phyloP scores from a whole-genome alignment of 2,888 invertebrate genomes.

The Erynnis tages region DNA sequence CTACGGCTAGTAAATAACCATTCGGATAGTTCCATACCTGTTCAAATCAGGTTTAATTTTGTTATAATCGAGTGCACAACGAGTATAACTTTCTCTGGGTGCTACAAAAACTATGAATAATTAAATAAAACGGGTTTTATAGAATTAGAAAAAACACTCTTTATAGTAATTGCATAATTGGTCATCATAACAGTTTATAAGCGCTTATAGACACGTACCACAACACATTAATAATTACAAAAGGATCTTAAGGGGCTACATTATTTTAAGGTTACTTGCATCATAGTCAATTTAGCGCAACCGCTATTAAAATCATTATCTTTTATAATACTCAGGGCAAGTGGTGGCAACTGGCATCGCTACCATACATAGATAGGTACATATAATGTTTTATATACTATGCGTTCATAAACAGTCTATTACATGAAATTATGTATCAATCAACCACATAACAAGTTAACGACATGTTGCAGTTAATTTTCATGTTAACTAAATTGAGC shows the following conservation, averaged over 20 bases:
- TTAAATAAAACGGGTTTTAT: conserved; percentile 3
- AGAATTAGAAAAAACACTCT: neutral
- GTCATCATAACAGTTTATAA: neutral
- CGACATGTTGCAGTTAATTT: too few species aligned
- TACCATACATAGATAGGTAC: neutral
- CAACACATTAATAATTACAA: neutral
- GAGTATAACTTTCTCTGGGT: conserved; percentile 18
- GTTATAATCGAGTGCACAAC: conserved; percentile 18
- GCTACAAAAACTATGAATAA: conserved; percentile 14
- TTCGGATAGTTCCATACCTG: conserved; percentile 9
- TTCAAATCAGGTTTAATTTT: conserved; percentile 19
- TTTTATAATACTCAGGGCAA: conserved; percentile 10
- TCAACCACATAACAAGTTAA: neutral
- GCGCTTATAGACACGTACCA: neutral
- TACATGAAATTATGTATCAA: neutral
- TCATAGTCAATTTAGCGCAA: conserved; percentile 9
- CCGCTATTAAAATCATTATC: conserved; percentile 5
- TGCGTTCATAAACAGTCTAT: conserved; percentile 2
- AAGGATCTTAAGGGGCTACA: neutral
- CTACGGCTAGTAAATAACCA: conserved; percentile 7
- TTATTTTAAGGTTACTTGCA: conserved; percentile 12
- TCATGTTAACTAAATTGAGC: too few species aligned
- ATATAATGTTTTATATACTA: neutral
- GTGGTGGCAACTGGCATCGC: neutral
- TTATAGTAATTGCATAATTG: conserved; percentile 13